phyloP scores from a whole-genome alignment of 1,140 invertebrate species.

The Metopolophium dirhodum region DNA sequence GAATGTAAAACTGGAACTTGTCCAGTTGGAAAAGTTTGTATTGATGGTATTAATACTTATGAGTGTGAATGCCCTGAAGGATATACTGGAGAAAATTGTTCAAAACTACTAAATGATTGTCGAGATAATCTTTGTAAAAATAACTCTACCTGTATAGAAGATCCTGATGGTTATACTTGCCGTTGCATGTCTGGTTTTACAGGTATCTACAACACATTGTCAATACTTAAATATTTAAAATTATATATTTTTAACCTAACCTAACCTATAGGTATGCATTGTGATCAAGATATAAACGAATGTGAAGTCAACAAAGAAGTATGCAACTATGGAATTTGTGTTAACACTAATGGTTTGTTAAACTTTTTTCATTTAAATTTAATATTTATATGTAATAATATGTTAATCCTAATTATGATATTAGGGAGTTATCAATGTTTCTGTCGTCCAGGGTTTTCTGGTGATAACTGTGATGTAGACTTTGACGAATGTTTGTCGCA shows the following conservation, averaged over 20 bases:
- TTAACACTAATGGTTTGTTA: slow-evolving; percentile 68
- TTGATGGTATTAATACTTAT: slow-evolving; percentile 88
- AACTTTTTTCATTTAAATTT: not conserved
- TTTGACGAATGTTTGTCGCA: slow-evolving; percentile 87
- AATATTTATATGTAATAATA: not conserved
- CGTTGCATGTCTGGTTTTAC: slow-evolving; percentile 66
- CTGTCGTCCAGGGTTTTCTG: slow-evolving; percentile 83
- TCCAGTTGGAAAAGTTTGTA: slow-evolving; percentile 86
- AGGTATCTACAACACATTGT: slow-evolving; percentile 60
- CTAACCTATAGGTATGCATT: slow-evolving; percentile 74
- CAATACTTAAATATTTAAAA: slow-evolving; percentile 21
- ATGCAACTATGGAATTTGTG: slow-evolving; percentile 83
- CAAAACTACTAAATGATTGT: slow-evolving; percentile 67
- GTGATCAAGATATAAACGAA: slow-evolving; percentile 81
- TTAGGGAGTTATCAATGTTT: slow-evolving; percentile 82
- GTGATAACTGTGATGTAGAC: slow-evolving; percentile 81
- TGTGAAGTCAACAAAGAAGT: slow-evolving; percentile 70
- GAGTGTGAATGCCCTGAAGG: slow-evolving; percentile 89
- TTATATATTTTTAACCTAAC: too few species aligned
- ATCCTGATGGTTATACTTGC: slow-evolving; percentile 67
- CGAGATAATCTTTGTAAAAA: slow-evolving; percentile 66
- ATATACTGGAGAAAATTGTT: slow-evolving; percentile 80
- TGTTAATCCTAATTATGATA: slow-evolving; percentile 1
- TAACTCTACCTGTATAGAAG: slow-evolving; percentile 67
- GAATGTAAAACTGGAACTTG: slow-evolving; percentile 87